A percentile compares a stretch with the other conserved stretches of the same genome.
phyloP scores from a whole-genome alignment of 1,140 invertebrate genomes.

The Onthophagus taurus region DNA sequence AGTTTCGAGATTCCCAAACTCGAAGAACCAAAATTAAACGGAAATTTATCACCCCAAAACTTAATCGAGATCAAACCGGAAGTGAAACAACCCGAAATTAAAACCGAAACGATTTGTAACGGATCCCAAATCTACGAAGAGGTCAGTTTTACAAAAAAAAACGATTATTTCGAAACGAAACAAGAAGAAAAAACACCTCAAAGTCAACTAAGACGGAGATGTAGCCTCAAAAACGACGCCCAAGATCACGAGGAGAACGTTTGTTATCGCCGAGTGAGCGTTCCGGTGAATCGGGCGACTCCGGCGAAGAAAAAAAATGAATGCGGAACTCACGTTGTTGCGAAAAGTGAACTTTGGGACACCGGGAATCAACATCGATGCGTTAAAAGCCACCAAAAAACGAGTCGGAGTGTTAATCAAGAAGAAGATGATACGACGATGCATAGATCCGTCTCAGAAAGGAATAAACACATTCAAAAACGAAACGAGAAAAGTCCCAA shows the following conservation, averaged over 20 bases:
- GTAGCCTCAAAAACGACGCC: constrained; percentile 8
- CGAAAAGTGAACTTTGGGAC: constrained; percentile 37
- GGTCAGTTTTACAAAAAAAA: neutral
- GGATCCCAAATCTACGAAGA: neutral
- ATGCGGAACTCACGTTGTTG: constrained; percentile 34
- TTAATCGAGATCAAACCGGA: neutral
- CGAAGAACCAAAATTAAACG: neutral
- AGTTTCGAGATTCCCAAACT: neutral
- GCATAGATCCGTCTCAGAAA: constrained; percentile 34
- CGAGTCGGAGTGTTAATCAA: constrained; percentile 25
- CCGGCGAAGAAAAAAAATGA: constrained; percentile 30
- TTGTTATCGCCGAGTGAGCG: constrained; percentile 24
- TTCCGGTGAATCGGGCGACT: constrained; percentile 23
- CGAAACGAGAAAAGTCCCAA: constrained; percentile 28
- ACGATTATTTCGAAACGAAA: too few species aligned
- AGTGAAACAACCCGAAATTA: neutral
- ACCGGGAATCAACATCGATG: constrained; percentile 34
- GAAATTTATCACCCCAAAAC: neutral
- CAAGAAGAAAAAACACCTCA: neutral
- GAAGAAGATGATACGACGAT: constrained; percentile 29
- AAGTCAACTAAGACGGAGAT: constrained; percentile 10
- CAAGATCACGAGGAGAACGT: constrained; percentile 17
- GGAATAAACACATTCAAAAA: constrained; percentile 26
- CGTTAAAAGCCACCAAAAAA: constrained; percentile 28
- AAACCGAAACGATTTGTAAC: constrained; percentile 3